A percentile compares a stretch with the other conserved stretches of the same genome.
Conservation (phyloP, 2,113 vertebrate species). For the Vanacampus margaritifer region DNA sequence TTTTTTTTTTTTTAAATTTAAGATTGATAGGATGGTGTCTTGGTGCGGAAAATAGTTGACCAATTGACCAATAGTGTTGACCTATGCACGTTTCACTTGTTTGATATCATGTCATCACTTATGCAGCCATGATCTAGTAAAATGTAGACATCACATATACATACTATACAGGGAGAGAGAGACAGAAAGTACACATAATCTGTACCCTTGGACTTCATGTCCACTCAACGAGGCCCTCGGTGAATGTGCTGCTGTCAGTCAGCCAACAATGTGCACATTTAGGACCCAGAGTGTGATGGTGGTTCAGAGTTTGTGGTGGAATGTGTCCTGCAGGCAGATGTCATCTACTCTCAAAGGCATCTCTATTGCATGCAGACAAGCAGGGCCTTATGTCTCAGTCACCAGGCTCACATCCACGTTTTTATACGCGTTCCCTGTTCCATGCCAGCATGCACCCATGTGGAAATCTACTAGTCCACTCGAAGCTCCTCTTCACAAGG, state of each 20-base stretch:
- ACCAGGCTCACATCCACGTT: conserved; percentile 32
- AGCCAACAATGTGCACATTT: conserved; percentile 70
- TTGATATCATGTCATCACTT: background rate
- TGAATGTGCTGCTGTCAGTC: conserved; percentile 61
- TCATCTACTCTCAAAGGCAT: conserved; percentile 65
- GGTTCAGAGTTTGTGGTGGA: conserved; percentile 61
- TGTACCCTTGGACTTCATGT: conserved; percentile 33
- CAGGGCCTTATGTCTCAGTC: conserved; percentile 63
- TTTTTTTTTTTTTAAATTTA: background rate
- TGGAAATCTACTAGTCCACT: conserved; percentile 64
- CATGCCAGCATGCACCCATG: conserved; percentile 34
- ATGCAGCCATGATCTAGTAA: background rate
- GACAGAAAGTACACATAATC: conserved; percentile 1
- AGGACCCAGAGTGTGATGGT: conserved; percentile 44
- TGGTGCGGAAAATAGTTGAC: too few species aligned
- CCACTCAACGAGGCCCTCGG: conserved; percentile 56
- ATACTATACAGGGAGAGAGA: conserved; percentile 8
- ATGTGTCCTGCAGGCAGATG: conserved; percentile 59
- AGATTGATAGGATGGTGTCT: background rate
- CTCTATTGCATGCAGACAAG: conserved; percentile 71
- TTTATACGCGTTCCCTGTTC: conserved; percentile 33
- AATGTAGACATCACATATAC: background rate
- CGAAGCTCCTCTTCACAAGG: conserved; percentile 16
- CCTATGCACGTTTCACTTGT: background rate
- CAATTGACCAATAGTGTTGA: too few species aligned